These are phyloP conservation scores for Pomacea canaliculata DNA, from an alignment of 2,888 invertebrate genomes.

Conservation along the genomic window DNA sequence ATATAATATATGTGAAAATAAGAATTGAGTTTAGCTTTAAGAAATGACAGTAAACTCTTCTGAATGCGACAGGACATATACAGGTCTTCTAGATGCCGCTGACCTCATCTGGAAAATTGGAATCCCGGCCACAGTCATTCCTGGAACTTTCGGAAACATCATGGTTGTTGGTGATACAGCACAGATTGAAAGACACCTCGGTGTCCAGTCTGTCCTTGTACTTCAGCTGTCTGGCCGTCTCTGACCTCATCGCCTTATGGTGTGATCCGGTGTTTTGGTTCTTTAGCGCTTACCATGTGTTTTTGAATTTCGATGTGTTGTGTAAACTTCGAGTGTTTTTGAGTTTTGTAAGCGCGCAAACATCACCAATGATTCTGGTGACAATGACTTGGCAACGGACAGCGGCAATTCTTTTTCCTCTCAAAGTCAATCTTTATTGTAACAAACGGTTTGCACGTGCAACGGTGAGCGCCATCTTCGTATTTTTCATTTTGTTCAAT, in stretches of 20 bases:
- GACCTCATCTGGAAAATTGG: too few relatives aligned
- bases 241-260: slow-evolving; percentile 28
- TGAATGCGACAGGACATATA: too few relatives aligned
- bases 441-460: not conserved
- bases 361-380: slow-evolving; percentile 27
- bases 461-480: not conserved
- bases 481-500: not conserved
- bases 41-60: too few relatives aligned
- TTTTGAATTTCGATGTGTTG: not conserved
- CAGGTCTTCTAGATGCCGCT: too few relatives aligned
- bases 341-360: slow-evolving; percentile 7
- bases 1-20: too few relatives aligned
- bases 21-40: too few relatives aligned
- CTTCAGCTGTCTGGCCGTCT: slow-evolving; percentile 27
- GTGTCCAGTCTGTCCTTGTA: slow-evolving; percentile 21
- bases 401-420: slow-evolving; percentile 22
- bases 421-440: not conserved
- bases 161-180: slow-evolving; percentile 12
- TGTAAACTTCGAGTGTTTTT: slow-evolving; percentile 25
- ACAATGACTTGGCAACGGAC: slow-evolving; percentile 26
- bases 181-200: not conserved
- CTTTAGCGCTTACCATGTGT: too few relatives aligned
- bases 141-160: not conserved
- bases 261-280: slow-evolving; percentile 15
- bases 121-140: too few relatives aligned